Evolutionary conservation across 1,140 invertebrate species (phyloP).

Genomic region (Oscheius sp.): DNA sequence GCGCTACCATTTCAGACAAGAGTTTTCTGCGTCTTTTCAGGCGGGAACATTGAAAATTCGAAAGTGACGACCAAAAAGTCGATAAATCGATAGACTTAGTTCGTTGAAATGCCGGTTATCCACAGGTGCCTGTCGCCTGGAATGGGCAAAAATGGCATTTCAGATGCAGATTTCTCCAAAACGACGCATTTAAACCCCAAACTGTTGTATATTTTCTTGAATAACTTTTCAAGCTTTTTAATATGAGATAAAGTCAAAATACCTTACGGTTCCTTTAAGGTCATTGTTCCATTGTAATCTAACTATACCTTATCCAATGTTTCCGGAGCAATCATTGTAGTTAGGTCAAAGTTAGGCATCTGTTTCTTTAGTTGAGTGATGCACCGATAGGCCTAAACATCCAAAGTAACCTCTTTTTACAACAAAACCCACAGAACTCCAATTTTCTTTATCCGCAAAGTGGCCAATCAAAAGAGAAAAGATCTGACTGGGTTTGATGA

Average conservation of each 20-base stretch:
- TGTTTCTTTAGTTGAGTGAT: background rate
- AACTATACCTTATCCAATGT: background rate
- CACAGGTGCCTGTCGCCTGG: too few species aligned
- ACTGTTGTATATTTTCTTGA: too few species aligned
- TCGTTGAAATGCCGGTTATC: too few species aligned
- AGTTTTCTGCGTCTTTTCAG: too few species aligned
- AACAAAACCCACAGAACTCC: conserved; percentile 2
- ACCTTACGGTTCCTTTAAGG: background rate
- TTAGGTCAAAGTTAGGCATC: background rate
- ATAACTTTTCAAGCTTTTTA: too few species aligned
- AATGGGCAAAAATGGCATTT: too few species aligned
- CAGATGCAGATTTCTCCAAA: too few species aligned
- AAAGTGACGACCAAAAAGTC: too few species aligned
- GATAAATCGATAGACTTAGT: too few species aligned
- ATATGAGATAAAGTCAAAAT: background rate
- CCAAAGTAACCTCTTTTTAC: background rate
- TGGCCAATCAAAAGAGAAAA: conserved; percentile 18
- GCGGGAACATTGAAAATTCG: too few species aligned
- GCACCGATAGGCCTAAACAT: background rate
- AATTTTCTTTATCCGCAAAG: conserved; percentile 4
- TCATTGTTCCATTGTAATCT: background rate
- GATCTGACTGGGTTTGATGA: conserved; percentile 2
- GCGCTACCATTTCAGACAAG: too few species aligned
- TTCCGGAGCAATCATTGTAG: background rate
- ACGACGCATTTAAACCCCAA: too few species aligned